phyloP scores from a whole-genome alignment of 1,140 invertebrate genomes.

The Drosophila sulfurigaster region DNA sequence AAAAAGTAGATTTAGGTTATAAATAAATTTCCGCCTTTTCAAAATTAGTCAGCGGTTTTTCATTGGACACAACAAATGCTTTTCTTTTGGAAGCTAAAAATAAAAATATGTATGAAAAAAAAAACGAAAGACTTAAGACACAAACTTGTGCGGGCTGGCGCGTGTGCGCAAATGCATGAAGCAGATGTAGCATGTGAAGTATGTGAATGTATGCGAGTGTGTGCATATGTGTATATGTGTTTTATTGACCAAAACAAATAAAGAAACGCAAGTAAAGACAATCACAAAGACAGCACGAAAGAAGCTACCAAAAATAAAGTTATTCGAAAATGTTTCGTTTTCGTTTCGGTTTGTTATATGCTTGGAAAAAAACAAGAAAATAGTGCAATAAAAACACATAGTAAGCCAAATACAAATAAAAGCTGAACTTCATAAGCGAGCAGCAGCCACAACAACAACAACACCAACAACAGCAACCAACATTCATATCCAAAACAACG shows the following conservation, averaged over 20 bases:
- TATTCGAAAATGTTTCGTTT: constrained; percentile 44
- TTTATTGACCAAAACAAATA: constrained; percentile 42
- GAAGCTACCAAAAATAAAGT: constrained; percentile 43
- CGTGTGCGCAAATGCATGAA: constrained; percentile 66
- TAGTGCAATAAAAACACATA: constrained; percentile 43
- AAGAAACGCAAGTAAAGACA: constrained; percentile 31
- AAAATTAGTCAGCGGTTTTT: constrained; percentile 25
- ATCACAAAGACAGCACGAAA: constrained; percentile 29
- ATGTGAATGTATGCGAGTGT: constrained; percentile 10
- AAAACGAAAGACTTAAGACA: constrained; percentile 74
- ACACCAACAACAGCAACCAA: constrained; percentile 1
- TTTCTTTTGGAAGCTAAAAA: constrained; percentile 4
- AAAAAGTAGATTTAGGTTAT: constrained; percentile 12
- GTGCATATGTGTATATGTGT: constrained; percentile 34
- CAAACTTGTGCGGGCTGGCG: constrained; percentile 61
- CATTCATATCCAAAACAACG: constrained; percentile 10
- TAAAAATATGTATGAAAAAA: constrained; percentile 14
- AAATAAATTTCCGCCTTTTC: constrained; percentile 37
- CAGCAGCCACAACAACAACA: constrained; percentile 1
- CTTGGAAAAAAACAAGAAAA: constrained; percentile 13
- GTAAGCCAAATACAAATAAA: constrained; percentile 14
- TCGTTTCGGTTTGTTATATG: constrained; percentile 19
- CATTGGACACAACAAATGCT: constrained; percentile 7
- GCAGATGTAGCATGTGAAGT: constrained; percentile 44
- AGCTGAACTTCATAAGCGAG: constrained; percentile 30